Base-by-base conservation (phyloP, 2,888 invertebrate species). In the Apotomis turbidana region DNA sequence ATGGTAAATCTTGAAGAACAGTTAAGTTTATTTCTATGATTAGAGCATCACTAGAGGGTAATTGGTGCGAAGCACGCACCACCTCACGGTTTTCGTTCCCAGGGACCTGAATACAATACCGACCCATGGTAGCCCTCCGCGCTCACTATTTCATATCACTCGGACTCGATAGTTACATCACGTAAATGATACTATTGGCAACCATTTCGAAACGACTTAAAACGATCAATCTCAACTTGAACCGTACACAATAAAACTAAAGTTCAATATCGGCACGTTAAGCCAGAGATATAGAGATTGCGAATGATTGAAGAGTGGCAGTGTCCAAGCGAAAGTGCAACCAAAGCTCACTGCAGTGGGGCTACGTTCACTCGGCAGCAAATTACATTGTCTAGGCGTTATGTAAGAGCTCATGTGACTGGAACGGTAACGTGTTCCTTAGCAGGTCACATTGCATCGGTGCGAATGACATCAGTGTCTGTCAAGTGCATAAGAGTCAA, bases 401-500 rank as follows among this genome's bases (percentile, higher is more conserved):
- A 91, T 89, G 89, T 90, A 91, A 91, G 90, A 81, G 84, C 82
- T 87, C 86, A 86, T 87, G 87, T 85, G 87, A 88, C 83, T 89
- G 83, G 88, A 92, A 92, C 90, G 88, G 91, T 92, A 90, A 90
- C 87, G 85, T 90, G 89, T 87, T 88, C 87, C 86, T 88, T 88
- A 90, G 88, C 91, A 89, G 93, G 90, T 92, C 92, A 89, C 88
- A 87, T 83, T 87, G 85, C 88, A 87, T 83, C 87, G 85, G 86
- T 87, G 88, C 88, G 85, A 88, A 90, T 91, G 90, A 90, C 91
- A 91, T 90, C 90, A 90, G 85, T 83, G 80, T 83, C 86, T 88
- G 90, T 90, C 92, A 91, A 93, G 90, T 90, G 88, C 89, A 90
- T 84, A 82, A 84, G 81, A 90, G 91, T 90, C 89, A 89, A 89